These are phyloP conservation scores for Agrotis clavis DNA, from an alignment of 2,888 invertebrate genomes.

Conservation along the genomic window DNA sequence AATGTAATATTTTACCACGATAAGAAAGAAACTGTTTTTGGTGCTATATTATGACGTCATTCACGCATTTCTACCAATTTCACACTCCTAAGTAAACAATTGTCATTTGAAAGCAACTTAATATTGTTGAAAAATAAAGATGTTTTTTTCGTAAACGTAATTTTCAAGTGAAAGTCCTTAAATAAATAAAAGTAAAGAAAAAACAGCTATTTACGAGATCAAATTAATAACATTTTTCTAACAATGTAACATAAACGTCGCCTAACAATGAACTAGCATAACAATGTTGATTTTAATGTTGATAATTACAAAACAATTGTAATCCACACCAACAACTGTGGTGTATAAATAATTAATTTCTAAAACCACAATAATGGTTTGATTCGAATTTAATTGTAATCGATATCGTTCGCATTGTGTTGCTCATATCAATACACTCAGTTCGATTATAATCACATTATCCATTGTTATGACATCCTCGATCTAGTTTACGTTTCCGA, in stretches of 20 bases:
- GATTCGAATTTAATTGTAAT: conserved; percentile 48
- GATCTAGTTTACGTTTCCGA: neutral
- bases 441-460: conserved; percentile 40
- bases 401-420: conserved; percentile 14
- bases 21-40: too few relatives aligned
- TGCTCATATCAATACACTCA: conserved; percentile 37
- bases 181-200: too few relatives aligned
- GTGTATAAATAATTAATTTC: conserved; percentile 36
- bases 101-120: too few relatives aligned
- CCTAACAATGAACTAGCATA: neutral
- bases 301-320: conserved; percentile 3
- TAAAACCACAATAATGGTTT: conserved; percentile 16
- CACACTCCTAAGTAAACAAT: too few relatives aligned
- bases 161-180: too few relatives aligned
- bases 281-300: neutral
- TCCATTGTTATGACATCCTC: conserved; percentile 25
- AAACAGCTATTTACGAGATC: too few relatives aligned
- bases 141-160: too few relatives aligned
- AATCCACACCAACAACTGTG: conserved; percentile 22
- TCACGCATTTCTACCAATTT: too few relatives aligned
- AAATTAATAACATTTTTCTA: neutral
- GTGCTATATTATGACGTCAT: too few relatives aligned
- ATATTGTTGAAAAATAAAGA: too few relatives aligned
- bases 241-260: neutral
- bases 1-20: too few relatives aligned